phyloP scores from a whole-genome alignment of 2,113 vertebrate species.

The Pelmatolapia mariae region DNA sequence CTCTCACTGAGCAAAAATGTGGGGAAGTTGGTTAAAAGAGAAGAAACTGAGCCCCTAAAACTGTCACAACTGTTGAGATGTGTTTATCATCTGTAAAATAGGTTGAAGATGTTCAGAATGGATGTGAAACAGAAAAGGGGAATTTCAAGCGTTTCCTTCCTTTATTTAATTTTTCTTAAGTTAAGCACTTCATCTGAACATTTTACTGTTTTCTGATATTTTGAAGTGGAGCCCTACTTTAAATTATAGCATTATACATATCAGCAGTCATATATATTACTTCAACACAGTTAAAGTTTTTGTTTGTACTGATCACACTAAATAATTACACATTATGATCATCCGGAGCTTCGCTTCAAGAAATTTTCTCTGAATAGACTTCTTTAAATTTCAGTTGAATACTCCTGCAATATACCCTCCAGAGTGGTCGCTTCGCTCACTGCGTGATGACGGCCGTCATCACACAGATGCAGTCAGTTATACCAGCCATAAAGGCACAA shows the following conservation, averaged over 20 bases:
- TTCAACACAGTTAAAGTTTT: not conserved
- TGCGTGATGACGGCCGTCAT: accelerated
- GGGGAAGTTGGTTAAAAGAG: not conserved
- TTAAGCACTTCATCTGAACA: accelerated
- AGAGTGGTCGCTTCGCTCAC: not conserved
- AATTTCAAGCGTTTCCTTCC: not conserved
- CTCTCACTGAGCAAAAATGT: not conserved
- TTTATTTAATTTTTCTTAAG: not conserved
- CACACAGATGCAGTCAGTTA: not conserved
- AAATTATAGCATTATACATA: not conserved
- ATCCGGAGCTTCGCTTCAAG: not conserved
- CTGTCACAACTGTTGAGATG: not conserved
- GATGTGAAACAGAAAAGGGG: not conserved
- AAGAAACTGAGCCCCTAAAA: accelerated
- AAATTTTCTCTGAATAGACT: not conserved
- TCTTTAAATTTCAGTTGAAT: not conserved
- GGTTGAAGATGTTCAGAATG: not conserved
- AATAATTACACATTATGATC: not conserved
- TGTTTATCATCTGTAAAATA: not conserved
- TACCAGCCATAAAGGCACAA: accelerated
- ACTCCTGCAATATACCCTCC: not conserved
- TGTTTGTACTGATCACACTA: not conserved
- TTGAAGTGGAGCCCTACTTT: not conserved
- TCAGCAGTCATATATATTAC: not conserved
- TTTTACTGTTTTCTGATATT: not conserved